Conservation (phyloP, 2,113 vertebrate species). For the Oophaga pumilio region DNA sequence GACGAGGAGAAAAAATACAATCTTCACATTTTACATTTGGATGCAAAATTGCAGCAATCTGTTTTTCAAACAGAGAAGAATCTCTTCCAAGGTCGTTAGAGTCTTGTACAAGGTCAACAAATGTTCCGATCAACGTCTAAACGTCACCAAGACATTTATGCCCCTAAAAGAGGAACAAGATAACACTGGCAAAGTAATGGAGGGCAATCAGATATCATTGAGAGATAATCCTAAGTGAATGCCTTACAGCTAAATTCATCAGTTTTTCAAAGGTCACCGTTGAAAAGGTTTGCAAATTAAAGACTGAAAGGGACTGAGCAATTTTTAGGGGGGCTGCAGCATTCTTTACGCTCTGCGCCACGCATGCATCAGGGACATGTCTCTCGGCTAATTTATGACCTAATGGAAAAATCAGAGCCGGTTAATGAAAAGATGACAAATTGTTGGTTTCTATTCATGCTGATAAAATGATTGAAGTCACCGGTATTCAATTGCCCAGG, state of each 20-base stretch:
- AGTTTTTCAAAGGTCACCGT: slow-evolving; percentile 6
- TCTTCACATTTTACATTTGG: not conserved
- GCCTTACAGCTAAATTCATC: slow-evolving; percentile 28
- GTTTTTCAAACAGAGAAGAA: not conserved
- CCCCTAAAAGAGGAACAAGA: slow-evolving; percentile 12
- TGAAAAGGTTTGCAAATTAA: slow-evolving; percentile 38
- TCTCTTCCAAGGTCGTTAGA: not conserved
- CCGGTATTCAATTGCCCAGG: too few relatives aligned
- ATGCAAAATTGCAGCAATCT: not conserved
- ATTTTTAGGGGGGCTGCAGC: too few relatives aligned
- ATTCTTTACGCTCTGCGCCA: not conserved
- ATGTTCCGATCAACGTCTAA: not conserved
- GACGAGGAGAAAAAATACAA: not conserved
- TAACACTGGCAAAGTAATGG: slow-evolving; percentile 3
- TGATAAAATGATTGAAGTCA: not conserved
- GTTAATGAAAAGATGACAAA: not conserved
- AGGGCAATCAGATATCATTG: slow-evolving; percentile 32
- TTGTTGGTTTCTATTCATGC: not conserved
- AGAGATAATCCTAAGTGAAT: slow-evolving; percentile 40
- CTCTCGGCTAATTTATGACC: not conserved
- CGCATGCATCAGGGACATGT: not conserved
- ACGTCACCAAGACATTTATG: slow-evolving; percentile 15
- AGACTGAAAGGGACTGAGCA: slow-evolving; percentile 21
- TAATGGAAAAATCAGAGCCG: not conserved
- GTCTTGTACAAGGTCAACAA: not conserved